A percentile compares a stretch with the other conserved stretches of the same genome.
Evolutionary conservation across 2,797 vertebrate species (phyloP).

Genomic region (Remorina albescens): DNA sequence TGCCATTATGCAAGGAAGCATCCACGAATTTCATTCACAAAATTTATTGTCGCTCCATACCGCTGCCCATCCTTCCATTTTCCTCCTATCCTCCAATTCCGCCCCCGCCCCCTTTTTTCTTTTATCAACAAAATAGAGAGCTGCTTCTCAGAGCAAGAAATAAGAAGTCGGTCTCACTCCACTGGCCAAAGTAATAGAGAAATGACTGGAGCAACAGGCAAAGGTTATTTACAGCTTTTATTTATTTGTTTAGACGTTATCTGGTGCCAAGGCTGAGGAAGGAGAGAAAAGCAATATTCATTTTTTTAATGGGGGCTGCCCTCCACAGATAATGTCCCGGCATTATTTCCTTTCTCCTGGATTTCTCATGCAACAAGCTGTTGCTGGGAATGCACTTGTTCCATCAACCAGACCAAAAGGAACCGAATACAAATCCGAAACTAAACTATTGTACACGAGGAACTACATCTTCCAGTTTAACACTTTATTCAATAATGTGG

Average conservation of each 20-base stretch:
- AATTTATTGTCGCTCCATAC: constrained; percentile 29
- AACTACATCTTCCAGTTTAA: neutral
- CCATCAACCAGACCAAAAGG: constrained; percentile 15
- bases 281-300: constrained; percentile 73
- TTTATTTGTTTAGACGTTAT: constrained; percentile 78
- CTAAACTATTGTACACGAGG: constrained; percentile 1
- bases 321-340: constrained; percentile 63
- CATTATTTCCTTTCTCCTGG: constrained; percentile 59
- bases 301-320: constrained; percentile 71
- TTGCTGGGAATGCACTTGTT: constrained; percentile 47
- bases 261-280: constrained; percentile 48
- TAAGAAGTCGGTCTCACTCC: constrained; percentile 80
- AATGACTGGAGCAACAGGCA: constrained; percentile 78
- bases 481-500: constrained; percentile 21
- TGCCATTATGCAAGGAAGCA: constrained; percentile 30
- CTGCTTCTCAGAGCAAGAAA: constrained; percentile 77
- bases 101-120: constrained; percentile 24
- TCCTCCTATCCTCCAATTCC: constrained; percentile 22
- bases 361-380: constrained; percentile 41
- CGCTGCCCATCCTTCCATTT: neutral
- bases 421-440: constrained; percentile 31
- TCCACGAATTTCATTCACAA: constrained; percentile 37
- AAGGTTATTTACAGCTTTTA: constrained; percentile 75
- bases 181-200: constrained; percentile 81
- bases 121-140: constrained; percentile 74